A percentile compares a stretch with the other conserved stretches of the same genome.
Conservation (phyloP, 2,888 invertebrate genomes). For the Lasioglossum calceatum region DNA sequence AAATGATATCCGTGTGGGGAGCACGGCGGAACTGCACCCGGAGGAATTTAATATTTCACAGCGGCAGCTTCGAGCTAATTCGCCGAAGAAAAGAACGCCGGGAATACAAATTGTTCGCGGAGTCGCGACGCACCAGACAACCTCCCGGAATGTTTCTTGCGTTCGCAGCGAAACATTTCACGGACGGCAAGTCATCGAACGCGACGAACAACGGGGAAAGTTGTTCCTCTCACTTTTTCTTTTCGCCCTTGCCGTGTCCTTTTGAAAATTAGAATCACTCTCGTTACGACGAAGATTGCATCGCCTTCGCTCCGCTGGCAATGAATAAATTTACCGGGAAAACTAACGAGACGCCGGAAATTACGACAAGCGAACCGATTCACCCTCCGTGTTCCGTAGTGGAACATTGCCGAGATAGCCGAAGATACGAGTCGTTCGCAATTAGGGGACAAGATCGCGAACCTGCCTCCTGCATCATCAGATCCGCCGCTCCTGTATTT, state of each 20-base stretch:
- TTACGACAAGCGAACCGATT: slow-evolving; percentile 6
- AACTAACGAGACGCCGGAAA: slow-evolving; percentile 36
- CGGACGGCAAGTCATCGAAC: slow-evolving; percentile 26
- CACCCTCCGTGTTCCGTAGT: not conserved
- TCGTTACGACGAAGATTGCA: slow-evolving; percentile 15
- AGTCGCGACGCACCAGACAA: slow-evolving; percentile 18
- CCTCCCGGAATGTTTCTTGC: slow-evolving; percentile 20
- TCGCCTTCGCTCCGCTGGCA: slow-evolving; percentile 7
- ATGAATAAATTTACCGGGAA: slow-evolving; percentile 60
- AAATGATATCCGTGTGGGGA: slow-evolving; percentile 13
- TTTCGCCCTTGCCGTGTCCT: slow-evolving; percentile 31
- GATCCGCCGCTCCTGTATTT: not conserved
- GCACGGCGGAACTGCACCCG: not conserved
- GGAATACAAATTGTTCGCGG: slow-evolving; percentile 57
- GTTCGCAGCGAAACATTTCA: slow-evolving; percentile 34
- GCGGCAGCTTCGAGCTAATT: slow-evolving; percentile 43
- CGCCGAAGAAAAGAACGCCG: slow-evolving; percentile 49
- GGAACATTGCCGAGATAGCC: not conserved
- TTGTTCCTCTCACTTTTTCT: not conserved
- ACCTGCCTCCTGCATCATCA: not conserved
- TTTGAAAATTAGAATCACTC: slow-evolving; percentile 55
- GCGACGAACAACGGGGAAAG: not conserved
- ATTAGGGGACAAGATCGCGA: not conserved
- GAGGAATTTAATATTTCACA: slow-evolving; percentile 58
- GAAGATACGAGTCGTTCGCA: slow-evolving; percentile 20